Base-by-base conservation (phyloP, 2,888 invertebrate species). In the Morpho helenor region DNA sequence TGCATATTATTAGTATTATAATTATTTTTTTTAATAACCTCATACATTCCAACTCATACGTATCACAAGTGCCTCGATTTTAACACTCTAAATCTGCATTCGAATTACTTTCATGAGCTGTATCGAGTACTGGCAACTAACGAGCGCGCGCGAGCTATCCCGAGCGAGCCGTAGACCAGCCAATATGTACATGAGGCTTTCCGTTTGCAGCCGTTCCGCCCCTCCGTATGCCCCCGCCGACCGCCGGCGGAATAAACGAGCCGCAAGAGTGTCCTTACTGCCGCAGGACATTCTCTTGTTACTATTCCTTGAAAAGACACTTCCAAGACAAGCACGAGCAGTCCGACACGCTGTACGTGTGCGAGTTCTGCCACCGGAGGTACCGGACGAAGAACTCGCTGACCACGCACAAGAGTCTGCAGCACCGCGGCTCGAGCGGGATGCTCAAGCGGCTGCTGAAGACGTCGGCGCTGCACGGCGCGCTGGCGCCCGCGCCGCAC, bases 251-350 rank as follows among this genome's bases (percentile, higher is more conserved):
- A 72, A 96, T 97, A 88, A 96, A 96, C 92, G 96, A 96, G 92
- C 96, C 97, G 69, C 97, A 97, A 91, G 96, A 96, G 91, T 97
- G 97, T 90, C 97, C 97, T 73, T 96, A 96, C 92, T 97, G 97
- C 91, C 94, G 96, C 76, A 93, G 96, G 84, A 96, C 96, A 82
- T 97, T 97, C 93, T 96, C 96, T 89, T 97, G 97, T 92, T 97
- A 97, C 92, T 97, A 97, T 92, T 96, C 96, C 82, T 93, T 97
- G 83, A 97, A 97, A 89, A 94, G 97, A 76, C 97, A 97, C 92
- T 97, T 96, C 92, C 96, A 97, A 92, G 97, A 97, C 91, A 97
- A 97, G 89, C 97, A 97, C 92, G 96, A 96, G 88, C 96, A 96
- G 88, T 96, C 96, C 71, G 96, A 97, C 90, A 96, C 96, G 70